Evolutionary conservation across 2,797 vertebrate species (phyloP), one percentile per base, ranked within the genome.

Genomic region (Cyprinella venusta): DNA sequence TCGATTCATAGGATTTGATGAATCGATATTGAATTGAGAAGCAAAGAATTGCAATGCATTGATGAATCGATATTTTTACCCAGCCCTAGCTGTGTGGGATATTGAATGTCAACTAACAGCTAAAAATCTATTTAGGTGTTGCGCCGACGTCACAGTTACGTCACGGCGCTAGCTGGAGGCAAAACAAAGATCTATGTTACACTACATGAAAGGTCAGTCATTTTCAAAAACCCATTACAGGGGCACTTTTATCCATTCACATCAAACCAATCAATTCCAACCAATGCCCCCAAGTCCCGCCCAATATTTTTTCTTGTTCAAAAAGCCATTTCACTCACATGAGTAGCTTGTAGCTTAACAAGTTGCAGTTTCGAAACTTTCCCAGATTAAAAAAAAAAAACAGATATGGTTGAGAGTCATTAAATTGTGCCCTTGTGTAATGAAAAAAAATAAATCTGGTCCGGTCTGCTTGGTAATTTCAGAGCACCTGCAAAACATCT

Each of bases 371-470:
- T 45, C 13, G 16, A 26, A 52, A 30, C 9, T 21, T 72, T 10
- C 26, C 9, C 26, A 24, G 33, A 56, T 68, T 54, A 77, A 83
- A 68, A 81, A 63, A 56, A 71, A 65, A 24, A 71, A 24, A 74
- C 45, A 67, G 52, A 88, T 72, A 80, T 80, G 67, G 76, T 82
- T 54, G 54, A 84, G 76, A 75, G 56, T 85, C 42, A 30, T 80
- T 68, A 61, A 64, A 80, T 69, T 71, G 54, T 72, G 48, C 26
- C 48, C 21, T 78, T 40, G 68, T 67, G 67, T 77, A 86, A 81
- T 84, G 45, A 85, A 72, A 80, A 21, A 80, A 80, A 67, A 81
- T 81, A 21, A 82, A 76, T 79, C 76, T 30, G 9, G 77, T 59
- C 48, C 64, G 56, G 64, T 61, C 76, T 65, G 54, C 50, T 56